A percentile compares a stretch with the other conserved stretches of the same genome.
These are phyloP conservation scores for Eudyptes chrysolophus DNA, from an alignment of 2,113 vertebrate species.

Conservation along the genomic window DNA sequence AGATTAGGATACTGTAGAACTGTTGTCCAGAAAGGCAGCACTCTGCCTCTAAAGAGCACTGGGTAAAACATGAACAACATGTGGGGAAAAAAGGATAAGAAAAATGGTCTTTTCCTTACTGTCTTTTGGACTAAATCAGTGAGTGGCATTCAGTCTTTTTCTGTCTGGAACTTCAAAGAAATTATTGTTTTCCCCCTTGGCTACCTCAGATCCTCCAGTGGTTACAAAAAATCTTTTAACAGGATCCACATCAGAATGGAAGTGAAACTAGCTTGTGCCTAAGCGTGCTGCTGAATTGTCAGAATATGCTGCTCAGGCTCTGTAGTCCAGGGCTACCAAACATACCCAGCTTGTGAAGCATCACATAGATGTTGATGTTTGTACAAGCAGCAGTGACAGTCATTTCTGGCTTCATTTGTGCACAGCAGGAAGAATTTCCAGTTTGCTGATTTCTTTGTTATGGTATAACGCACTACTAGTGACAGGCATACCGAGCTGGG, in stretches of 20 bases:
- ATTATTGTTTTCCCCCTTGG: neutral
- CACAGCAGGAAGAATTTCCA: slow-evolving; percentile 26
- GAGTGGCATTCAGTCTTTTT: neutral
- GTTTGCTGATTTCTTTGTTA: slow-evolving; percentile 12
- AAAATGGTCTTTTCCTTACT: neutral
- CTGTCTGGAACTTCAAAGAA: neutral
- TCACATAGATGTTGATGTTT: neutral
- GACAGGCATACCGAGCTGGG: neutral
- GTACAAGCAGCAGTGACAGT: neutral
- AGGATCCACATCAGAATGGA: neutral
- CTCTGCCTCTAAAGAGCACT: neutral
- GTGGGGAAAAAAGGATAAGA: neutral
- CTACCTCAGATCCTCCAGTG: neutral
- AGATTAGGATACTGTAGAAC: neutral
- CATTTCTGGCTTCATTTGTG: neutral
- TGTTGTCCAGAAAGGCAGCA: neutral
- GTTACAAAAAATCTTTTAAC: neutral
- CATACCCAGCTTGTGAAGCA: neutral
- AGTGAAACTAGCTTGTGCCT: neutral
- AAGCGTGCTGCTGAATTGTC: neutral
- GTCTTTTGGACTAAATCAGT: neutral
- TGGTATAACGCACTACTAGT: neutral
- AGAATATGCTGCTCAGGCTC: neutral
- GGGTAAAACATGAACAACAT: neutral
- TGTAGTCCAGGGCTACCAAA: neutral